These are phyloP conservation scores for Myotis myotis DNA, from an alignment of 2,797 vertebrate genomes.

Conservation along the genomic window DNA sequence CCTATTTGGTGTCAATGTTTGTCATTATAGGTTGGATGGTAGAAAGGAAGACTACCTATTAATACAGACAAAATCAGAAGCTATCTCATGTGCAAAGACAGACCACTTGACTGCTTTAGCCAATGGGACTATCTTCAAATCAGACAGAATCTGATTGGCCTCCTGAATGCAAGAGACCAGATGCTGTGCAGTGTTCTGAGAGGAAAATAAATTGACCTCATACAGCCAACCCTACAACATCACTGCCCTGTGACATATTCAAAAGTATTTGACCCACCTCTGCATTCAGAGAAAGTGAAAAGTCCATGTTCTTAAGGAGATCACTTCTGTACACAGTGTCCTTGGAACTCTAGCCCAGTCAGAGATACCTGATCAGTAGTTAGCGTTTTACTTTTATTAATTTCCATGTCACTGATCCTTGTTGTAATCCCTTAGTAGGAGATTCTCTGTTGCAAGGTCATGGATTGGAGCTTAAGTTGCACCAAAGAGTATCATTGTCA, in stretches of 20 bases:
- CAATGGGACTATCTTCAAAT: not conserved
- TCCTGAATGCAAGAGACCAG: not conserved
- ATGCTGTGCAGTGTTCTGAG: not conserved
- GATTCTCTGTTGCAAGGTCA: not conserved
- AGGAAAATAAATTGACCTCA: not conserved
- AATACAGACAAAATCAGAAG: not conserved
- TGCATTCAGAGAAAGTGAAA: conserved; percentile 5
- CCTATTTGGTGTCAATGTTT: not conserved
- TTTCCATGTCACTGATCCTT: not conserved
- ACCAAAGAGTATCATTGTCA: not conserved
- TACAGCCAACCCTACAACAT: not conserved
- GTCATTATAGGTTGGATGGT: not conserved
- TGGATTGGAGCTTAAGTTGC: not conserved
- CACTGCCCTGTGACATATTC: not conserved
- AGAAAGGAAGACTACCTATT: not conserved
- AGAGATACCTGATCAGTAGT: not conserved
- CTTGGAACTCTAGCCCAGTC: not conserved
- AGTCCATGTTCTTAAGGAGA: not conserved
- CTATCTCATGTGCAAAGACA: not conserved
- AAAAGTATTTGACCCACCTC: not conserved
- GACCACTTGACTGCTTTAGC: not conserved
- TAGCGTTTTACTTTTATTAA: conserved; percentile 1
- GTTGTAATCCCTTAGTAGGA: not conserved
- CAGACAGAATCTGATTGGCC: not conserved
- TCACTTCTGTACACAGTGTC: not conserved